Evolutionary conservation across 1,140 invertebrate genomes (phyloP), one percentile per base, ranked within the genome.

Genomic region (Galleria mellonella): DNA sequence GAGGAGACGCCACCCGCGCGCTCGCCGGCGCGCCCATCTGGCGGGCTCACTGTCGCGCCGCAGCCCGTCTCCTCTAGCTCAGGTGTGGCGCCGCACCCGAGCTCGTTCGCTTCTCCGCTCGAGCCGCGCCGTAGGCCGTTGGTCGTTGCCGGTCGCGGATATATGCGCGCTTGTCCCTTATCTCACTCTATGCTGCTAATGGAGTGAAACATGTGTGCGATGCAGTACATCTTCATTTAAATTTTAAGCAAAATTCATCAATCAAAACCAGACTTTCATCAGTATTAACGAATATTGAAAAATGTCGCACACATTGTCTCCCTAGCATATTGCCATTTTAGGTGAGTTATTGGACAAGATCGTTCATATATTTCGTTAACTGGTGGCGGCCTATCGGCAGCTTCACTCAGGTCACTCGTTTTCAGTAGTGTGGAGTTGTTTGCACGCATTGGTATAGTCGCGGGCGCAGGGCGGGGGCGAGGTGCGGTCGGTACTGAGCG

Each of bases 61-160:
- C 86, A 87, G 60, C 82, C 79, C 52, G 72, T 81, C 59, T 75
- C 79, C 67, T 86, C 87, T 47, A 87, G 87, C 70, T 89, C 88
- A 68, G 88, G 88, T 77, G 81, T 87, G 74, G 66, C 62, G 63
- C 68, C 65, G 65, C 66, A 67, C 62, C 71, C 66, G 70, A 56
- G 57, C 72, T 62, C 65, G 62, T 62, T 60, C 64, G 64, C 68
- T 65, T 63, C 53, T 62, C 57, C 62, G 58, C 61, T 62, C 64
- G 61, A 66, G 63, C 49, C 56, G 60, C 56, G 57, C 64, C 64
- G 57, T 68, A 64, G 54, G 56, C 60, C 52, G 55, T 32, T 51
- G 55, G 17, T 52, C 64, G 54, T 32, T 51, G 53, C 40, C 57
- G 33, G 39, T 44, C 45, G 50, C 36, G 49, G 47, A 44, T 39